These are phyloP conservation scores for Pedetes capensis DNA, from an alignment of 2,113 vertebrate genomes.

Conservation along the genomic window DNA sequence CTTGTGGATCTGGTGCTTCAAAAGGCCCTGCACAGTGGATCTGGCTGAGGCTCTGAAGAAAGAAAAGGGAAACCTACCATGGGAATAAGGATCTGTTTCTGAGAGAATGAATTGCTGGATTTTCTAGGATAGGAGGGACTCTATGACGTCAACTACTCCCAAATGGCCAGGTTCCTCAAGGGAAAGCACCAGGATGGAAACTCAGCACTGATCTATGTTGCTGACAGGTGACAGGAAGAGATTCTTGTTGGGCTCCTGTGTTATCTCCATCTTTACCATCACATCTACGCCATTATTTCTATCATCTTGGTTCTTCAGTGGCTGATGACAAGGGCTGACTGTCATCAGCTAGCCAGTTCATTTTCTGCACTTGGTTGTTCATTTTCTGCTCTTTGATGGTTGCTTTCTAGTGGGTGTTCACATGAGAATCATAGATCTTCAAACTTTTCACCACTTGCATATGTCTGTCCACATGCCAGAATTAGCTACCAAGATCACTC, in stretches of 20 bases:
- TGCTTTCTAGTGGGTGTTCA: not conserved
- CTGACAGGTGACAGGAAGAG: not conserved
- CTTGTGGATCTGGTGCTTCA: not conserved
- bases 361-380: conserved; percentile 7
- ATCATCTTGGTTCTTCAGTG: not conserved
- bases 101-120: not conserved
- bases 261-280: not conserved
- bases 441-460: not conserved
- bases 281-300: not conserved
- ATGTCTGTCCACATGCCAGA: not conserved
- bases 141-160: not conserved
- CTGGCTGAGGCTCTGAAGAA: not conserved
- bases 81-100: conserved; percentile 2
- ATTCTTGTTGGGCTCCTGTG: not conserved
- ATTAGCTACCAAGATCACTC: not conserved
- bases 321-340: not conserved
- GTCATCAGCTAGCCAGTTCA: not conserved
- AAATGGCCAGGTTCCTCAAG: not conserved
- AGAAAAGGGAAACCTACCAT: not conserved
- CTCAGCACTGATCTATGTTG: not conserved
- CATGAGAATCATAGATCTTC: not conserved
- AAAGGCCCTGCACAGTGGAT: not conserved
- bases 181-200: not conserved
- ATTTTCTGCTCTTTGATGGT: not conserved
- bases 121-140: not conserved